These are phyloP conservation scores for Tragelaphus eurycerus DNA, from an alignment of 2,797 vertebrate species.

Conservation along the genomic window DNA sequence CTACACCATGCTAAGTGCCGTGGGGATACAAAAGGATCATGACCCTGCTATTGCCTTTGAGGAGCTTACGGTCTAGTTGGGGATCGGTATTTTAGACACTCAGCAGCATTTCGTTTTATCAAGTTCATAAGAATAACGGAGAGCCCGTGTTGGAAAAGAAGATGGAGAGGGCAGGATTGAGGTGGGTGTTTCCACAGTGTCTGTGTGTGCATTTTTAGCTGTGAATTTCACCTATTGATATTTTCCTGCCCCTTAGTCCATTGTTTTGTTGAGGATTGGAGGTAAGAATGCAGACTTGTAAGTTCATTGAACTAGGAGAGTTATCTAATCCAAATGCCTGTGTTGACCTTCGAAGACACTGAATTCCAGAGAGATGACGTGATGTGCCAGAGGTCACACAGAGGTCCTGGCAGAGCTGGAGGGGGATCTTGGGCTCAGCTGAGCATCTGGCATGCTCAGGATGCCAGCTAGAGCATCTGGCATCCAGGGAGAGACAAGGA, in stretches of 20 bases:
- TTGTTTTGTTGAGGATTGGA: neutral
- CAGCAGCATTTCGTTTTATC: neutral
- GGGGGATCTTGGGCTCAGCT: neutral
- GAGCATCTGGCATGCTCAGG: too few relatives aligned
- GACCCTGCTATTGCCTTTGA: neutral
- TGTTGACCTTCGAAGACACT: neutral
- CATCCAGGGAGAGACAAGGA: neutral
- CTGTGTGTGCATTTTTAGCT: neutral
- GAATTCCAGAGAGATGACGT: neutral
- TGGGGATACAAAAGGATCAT: neutral
- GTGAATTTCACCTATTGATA: neutral
- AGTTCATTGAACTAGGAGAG: neutral
- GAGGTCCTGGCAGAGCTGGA: neutral
- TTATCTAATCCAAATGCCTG: neutral
- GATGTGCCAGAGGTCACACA: neutral
- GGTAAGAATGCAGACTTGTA: neutral
- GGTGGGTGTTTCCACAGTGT: neutral
- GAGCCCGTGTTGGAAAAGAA: neutral
- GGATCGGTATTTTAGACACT: fast-evolving
- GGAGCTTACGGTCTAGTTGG: neutral
- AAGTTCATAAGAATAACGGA: neutral
- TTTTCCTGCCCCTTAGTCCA: neutral
- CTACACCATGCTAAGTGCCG: fast-evolving
- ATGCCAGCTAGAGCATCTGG: too few relatives aligned
- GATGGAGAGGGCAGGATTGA: neutral